Base-by-base conservation (phyloP, 2,797 vertebrate genomes). In the Potorous gilbertii region DNA sequence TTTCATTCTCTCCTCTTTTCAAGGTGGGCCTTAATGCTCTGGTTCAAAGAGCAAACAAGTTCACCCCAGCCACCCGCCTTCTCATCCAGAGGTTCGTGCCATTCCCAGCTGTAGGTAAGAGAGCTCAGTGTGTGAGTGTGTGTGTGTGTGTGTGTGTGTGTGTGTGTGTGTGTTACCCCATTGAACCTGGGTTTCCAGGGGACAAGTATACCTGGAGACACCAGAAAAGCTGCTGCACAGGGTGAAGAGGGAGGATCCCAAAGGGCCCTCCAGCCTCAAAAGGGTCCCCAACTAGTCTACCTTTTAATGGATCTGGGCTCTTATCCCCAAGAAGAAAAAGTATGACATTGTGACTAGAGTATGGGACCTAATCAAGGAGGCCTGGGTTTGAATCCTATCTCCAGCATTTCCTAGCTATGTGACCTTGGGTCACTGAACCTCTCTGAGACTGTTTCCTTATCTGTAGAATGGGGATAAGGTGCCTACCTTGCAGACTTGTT, bases 61-160 rank as follows among this genome's bases (percentile, higher is more conserved):
- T 99, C 97, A 99, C 98, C 92, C 99, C 99, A 0, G 98, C 99
- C 54, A 99, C 99, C 90, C 99, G 99, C 94, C 98, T 99, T n/a
- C 96, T 99, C 97, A 99, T 99, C 97, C 99, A 99, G 99, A 99
- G 99, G 97, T 99, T 99, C 93, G 99, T 99, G 98, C 99, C 99
- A 0, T 99, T 99, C 98, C 99, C 99, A 31, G 99, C 99, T 56
- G 99, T 99, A 87, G 99, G 99, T 99, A 98, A 98, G 99, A 87
- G 92, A 90, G 21, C 56, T 56, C n/a, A 1, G 0, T 0, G 14
- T 0, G 34, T 0, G 8, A 28, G 55, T 4, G 54, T 34, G 28
- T 74, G 54, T 3, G 54, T 1, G 5, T 1, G 0, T 14, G 14
- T 54, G 11, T 16, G n/a, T 56, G 24, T 0, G 0, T 46, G 14